Evolutionary conservation across 2,888 invertebrate species (phyloP), one percentile per base, ranked within the genome.

Genomic region (Acrobasis suavella): DNA sequence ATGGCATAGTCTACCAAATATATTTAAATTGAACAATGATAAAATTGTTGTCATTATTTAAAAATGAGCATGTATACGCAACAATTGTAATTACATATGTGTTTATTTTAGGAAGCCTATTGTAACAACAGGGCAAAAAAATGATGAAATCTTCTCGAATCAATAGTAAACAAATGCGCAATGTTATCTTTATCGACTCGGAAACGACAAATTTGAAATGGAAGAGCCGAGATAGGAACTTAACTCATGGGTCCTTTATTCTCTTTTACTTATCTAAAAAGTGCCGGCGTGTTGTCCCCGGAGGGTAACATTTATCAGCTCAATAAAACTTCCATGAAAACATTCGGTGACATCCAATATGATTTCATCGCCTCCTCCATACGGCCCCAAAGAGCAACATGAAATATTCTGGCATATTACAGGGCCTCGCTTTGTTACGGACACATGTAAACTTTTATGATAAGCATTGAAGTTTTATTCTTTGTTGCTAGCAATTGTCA

Each of bases 301-400:
- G 77, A 75, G 87, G 83, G 80, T 78, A 76, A 82, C 87, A 87
- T 86, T 90, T 88, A 89, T 86, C 86, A 86, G 85, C 79, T 77
- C 83, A 85, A 89, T 89, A 87, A 89, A 89, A 89, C 83, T 86
- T 82, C 79, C 76, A 86, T 86, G 85, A 85, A 85, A 85, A 86
- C 86, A 88, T 87, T 87, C 80, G 82, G 81, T 80, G 86, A 85
- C 87, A 83, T 86, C 83, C 85, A 86, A 86, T 88, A 86, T 83
- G 83, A 87, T 86, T 86, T 86, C 86, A 86, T 85, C 77, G 83
- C 80, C 77, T 74, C 80, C 75, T 77, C 77, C 76, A 76, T 81
- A 79, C 78, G 80, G 76, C 77, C 75, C 79, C 72, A 68, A 76
- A 81, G 72, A 75, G 72, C 70, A 72, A 78, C 79, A 81, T 81